A percentile compares a stretch with the other conserved stretches of the same genome.
Conservation (phyloP, 1,140 invertebrate species). For the Macrosteles quadrilineatus region DNA sequence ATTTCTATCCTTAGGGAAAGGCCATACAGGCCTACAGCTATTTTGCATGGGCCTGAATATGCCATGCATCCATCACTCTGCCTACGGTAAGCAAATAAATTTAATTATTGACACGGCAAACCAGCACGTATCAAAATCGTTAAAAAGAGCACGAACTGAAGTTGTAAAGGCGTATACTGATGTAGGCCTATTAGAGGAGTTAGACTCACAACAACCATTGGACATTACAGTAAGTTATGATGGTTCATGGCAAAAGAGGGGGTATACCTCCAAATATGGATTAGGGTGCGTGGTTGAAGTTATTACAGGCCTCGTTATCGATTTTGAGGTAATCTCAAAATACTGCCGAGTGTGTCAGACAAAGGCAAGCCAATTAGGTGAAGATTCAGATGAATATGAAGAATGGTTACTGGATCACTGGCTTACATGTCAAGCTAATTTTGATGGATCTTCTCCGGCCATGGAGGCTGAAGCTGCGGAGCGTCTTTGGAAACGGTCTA, state of each 20-base stretch:
- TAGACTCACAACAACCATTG: not conserved
- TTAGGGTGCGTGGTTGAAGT: not conserved
- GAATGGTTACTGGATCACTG: slow-evolving; percentile 35
- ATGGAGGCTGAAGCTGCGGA: slow-evolving; percentile 41
- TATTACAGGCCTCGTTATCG: not conserved
- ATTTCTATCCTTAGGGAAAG: too few species aligned
- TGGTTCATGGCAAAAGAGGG: slow-evolving; percentile 4
- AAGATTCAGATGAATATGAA: slow-evolving; percentile 29
- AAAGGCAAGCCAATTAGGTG: not conserved
- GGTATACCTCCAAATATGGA: slow-evolving; percentile 10
- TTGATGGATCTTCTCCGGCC: slow-evolving; percentile 36
- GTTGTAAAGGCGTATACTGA: not conserved
- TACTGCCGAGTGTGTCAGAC: slow-evolving; percentile 7
- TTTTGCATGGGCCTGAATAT: too few species aligned
- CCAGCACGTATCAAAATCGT: too few species aligned
- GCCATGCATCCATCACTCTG: too few species aligned
- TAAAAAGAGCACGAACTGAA: not conserved
- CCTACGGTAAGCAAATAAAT: too few species aligned
- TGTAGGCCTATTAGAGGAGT: not conserved
- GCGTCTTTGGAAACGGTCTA: slow-evolving; percentile 41
- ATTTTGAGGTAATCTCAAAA: slow-evolving; percentile 3
- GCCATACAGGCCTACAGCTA: too few species aligned
- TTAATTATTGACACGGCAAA: too few species aligned
- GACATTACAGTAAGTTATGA: slow-evolving; percentile 18
- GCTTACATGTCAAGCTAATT: slow-evolving; percentile 31